Evolutionary conservation across 2,888 invertebrate species (phyloP).

Genomic region (Caenorhabditis wallacei): DNA sequence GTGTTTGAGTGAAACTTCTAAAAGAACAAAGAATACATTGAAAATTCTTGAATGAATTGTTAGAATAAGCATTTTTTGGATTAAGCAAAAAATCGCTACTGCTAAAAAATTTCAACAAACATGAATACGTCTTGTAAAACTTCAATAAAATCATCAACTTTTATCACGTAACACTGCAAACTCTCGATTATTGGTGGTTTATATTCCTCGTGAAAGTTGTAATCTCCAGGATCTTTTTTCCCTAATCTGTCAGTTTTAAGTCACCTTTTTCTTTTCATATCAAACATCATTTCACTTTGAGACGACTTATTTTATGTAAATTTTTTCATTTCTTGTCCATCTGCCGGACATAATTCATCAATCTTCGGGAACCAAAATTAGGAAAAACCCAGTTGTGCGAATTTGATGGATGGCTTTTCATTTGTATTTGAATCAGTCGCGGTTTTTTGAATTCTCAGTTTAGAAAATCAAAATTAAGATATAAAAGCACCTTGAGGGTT

Average conservation of each 20-base stretch:
- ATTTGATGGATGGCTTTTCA: constrained; percentile 33
- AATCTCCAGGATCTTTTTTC: background rate
- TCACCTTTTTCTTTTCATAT: background rate
- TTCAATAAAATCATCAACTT: no score
- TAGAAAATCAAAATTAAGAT: background rate
- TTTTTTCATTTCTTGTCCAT: constrained; percentile 21
- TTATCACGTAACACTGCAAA: no score
- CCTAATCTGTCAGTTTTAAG: background rate
- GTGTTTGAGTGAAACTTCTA: no score
- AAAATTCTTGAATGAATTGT: no score
- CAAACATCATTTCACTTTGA: background rate
- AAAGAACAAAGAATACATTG: no score
- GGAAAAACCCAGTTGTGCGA: constrained; percentile 40
- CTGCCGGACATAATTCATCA: constrained; percentile 53
- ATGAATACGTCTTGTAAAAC: no score
- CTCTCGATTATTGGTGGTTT: no score
- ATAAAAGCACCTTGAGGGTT: background rate
- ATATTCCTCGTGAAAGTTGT: no score
- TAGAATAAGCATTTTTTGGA: no score
- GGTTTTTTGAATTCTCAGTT: background rate
- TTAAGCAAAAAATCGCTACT: no score
- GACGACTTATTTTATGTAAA: constrained; percentile 22
- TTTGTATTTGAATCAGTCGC: background rate
- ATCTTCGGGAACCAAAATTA: constrained; percentile 32
- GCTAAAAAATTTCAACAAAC: no score